Evolutionary conservation across 2,797 vertebrate genomes (phyloP).

Genomic region (Oophaga sylvatica): DNA sequence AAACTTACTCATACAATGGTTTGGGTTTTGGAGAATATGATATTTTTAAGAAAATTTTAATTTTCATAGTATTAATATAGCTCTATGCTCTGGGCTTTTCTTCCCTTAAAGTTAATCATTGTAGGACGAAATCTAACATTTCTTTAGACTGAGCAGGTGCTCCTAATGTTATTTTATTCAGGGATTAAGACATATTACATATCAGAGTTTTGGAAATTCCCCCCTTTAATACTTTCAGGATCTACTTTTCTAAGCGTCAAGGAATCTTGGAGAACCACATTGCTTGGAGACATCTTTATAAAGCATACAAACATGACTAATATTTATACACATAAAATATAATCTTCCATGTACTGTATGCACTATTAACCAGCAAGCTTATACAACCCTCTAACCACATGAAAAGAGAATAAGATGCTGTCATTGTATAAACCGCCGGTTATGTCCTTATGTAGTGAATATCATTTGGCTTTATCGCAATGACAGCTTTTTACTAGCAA

Average conservation of each 20-base stretch:
- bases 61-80: no score
- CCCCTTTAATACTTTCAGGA: background rate
- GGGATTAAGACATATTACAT: background rate
- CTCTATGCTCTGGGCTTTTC: background rate
- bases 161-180: background rate
- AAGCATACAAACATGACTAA: background rate
- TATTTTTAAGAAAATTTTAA: background rate
- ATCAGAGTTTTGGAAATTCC: slow-evolving; percentile 16
- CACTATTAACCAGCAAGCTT: background rate
- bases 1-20: background rate
- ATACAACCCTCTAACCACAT: slow-evolving; percentile 19
- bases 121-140: background rate
- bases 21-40: background rate
- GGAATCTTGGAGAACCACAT: background rate
- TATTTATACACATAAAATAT: slow-evolving; percentile 15
- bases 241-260: background rate
- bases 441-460: slow-evolving; percentile 26
- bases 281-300: background rate
- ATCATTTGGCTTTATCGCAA: slow-evolving; percentile 45
- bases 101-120: background rate
- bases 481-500: slow-evolving; percentile 49
- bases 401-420: background rate
- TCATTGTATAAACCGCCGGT: slow-evolving; percentile 9
- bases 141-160: background rate
- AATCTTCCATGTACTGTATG: background rate